Percentiles rank a stretch among this genome's conserved stretches.
These are phyloP conservation scores for Silurus aristotelis DNA, from an alignment of 2,797 vertebrate species.

Conservation along the genomic window DNA sequence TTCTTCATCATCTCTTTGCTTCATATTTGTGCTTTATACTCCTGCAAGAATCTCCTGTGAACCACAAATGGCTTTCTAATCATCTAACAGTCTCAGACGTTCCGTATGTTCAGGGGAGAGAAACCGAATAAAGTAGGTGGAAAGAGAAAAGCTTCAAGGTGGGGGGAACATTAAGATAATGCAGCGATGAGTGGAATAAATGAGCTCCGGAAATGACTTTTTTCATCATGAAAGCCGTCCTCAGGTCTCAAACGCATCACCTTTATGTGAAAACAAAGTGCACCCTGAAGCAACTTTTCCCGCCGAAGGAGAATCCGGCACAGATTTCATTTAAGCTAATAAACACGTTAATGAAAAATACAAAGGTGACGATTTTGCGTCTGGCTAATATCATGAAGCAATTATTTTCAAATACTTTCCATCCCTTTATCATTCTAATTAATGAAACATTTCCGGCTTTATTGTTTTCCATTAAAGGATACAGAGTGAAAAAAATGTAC, in stretches of 20 bases:
- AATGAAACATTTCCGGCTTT: constrained; percentile 30
- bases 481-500: constrained; percentile 8
- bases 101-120: constrained; percentile 23
- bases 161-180: constrained; percentile 44
- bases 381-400: constrained; percentile 52
- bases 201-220: constrained; percentile 48
- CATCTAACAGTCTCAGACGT: constrained; percentile 63
- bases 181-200: constrained; percentile 41
- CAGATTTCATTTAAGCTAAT: constrained; percentile 50
- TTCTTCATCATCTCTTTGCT: constrained; percentile 59
- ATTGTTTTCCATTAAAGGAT: constrained; percentile 29
- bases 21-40: constrained; percentile 69
- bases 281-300: constrained; percentile 20
- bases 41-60: constrained; percentile 65
- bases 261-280: constrained; percentile 39
- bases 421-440: constrained; percentile 59
- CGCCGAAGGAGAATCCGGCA: constrained; percentile 23
- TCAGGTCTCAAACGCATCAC: constrained; percentile 26
- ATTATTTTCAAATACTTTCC: constrained; percentile 55
- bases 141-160: constrained; percentile 16
- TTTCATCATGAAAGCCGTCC: constrained; percentile 45
- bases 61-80: constrained; percentile 64
- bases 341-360: constrained; percentile 58
- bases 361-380: constrained; percentile 47
- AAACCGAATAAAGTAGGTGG: constrained; percentile 31